Percentiles rank a stretch among this genome's conserved stretches.
Evolutionary conservation across 2,113 vertebrate species (phyloP).

Genomic region (Dolichallabes microphthalmus): DNA sequence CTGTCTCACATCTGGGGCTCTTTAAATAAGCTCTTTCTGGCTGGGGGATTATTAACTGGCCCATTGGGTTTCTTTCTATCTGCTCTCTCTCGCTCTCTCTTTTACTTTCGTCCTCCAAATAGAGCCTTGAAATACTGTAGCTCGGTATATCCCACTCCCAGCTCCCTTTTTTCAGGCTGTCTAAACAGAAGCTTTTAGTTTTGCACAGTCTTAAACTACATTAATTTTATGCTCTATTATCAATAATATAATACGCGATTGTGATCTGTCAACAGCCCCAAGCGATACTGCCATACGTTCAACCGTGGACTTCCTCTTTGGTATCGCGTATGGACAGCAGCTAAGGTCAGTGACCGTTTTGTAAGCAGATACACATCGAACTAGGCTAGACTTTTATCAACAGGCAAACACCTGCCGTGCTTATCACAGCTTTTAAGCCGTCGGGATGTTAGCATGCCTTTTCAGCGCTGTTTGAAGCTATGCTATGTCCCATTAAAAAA

Average conservation of each 20-base stretch:
- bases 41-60: slow-evolving; percentile 49
- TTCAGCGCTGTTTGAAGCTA: slow-evolving; percentile 19
- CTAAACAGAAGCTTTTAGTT: not conserved
- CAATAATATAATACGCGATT: slow-evolving; percentile 12
- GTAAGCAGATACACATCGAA: slow-evolving; percentile 32
- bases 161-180: not conserved
- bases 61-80: slow-evolving; percentile 43
- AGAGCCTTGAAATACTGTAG: slow-evolving; percentile 5
- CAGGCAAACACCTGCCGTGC: slow-evolving; percentile 32
- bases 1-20: slow-evolving; percentile 27
- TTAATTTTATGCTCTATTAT: not conserved
- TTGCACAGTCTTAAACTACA: not conserved
- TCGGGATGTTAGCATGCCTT: not conserved
- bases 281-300: slow-evolving; percentile 13
- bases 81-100: slow-evolving; percentile 2
- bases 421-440: slow-evolving; percentile 5
- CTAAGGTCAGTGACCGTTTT: slow-evolving; percentile 17
- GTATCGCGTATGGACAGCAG: slow-evolving; percentile 34
- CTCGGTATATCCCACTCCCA: not conserved
- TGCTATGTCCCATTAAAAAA: too few species aligned
- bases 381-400: slow-evolving; percentile 21
- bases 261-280: slow-evolving; percentile 1
- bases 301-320: slow-evolving; percentile 2
- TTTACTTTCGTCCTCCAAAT: not conserved
- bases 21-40: slow-evolving; percentile 38